A percentile compares a stretch with the other conserved stretches of the same genome.
Evolutionary conservation across 1,140 invertebrate species (phyloP).

Genomic region (Parapsyche elsis): DNA sequence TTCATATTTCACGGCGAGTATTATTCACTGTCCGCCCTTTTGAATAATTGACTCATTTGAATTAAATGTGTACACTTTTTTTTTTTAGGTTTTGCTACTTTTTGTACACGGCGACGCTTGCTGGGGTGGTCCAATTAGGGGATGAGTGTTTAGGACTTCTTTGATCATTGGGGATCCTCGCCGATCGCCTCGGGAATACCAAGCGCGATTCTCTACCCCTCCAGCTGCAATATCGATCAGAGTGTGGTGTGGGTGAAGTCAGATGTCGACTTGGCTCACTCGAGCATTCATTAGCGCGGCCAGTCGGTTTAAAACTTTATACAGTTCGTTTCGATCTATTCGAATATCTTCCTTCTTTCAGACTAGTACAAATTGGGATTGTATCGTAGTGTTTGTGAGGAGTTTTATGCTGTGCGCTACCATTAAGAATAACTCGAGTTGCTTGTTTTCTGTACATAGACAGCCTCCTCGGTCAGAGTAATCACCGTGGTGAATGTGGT

Average conservation of each 20-base stretch:
- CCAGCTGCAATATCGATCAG: constrained; percentile 15
- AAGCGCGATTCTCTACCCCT: not conserved
- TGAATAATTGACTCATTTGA: constrained; percentile 57
- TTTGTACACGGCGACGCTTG: not conserved
- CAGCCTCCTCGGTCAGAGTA: too few relatives aligned
- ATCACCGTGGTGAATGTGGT: too few relatives aligned
- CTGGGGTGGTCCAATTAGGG: constrained; percentile 27
- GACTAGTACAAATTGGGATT: too few relatives aligned
- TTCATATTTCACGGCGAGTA: constrained; percentile 55
- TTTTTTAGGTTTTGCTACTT: constrained; percentile 33
- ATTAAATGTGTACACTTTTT: constrained; percentile 52
- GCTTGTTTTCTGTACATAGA: too few relatives aligned
- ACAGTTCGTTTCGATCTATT: too few relatives aligned
- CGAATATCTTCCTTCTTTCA: too few relatives aligned
- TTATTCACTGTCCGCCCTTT: constrained; percentile 46
- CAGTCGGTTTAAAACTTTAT: too few relatives aligned
- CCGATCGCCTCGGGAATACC: constrained; percentile 17
- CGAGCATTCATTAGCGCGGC: not conserved
- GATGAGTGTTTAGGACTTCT: constrained; percentile 36
- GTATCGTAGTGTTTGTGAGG: too few relatives aligned
- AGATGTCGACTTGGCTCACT: not conserved
- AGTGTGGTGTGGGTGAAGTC: not conserved
- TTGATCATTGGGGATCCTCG: constrained; percentile 26
- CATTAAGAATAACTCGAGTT: too few relatives aligned
- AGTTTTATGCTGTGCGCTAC: too few relatives aligned